Evolutionary conservation across 2,888 invertebrate species (phyloP), one percentile per base, ranked within the genome.

Genomic region (Xylota sylvarum): DNA sequence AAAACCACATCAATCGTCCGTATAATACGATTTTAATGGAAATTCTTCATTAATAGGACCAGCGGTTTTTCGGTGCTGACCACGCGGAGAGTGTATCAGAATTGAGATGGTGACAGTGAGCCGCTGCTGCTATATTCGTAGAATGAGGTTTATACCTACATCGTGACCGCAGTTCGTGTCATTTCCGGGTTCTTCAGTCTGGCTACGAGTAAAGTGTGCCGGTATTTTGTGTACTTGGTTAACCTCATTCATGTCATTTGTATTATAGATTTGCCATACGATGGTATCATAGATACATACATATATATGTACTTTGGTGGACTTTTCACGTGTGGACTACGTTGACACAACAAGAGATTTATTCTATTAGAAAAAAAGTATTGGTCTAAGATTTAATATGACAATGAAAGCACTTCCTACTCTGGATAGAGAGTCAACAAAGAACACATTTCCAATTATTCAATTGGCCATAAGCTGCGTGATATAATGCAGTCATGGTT

Each of bases 1-100:
- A 48, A 80, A 86, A 77, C 85, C 85, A 77, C 85, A 86, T 86
- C 85, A 86, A 86, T 81, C 81, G 81, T 70, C 72, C 32, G 81
- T 67, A 72, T 67, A 86, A 76, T 81, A 77, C 64, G 77, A 64
- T 81, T 86, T 86, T 77, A 86, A 86, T 86, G 80, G 81, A 86
- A 86, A 81, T 81, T 80, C 80, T 81, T 76, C 50, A 72, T 77
- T 81, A 81, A 81, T 64, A 72, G 80, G 46, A 72, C 50, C 40
- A 17, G 85, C 60, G 85, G 85, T 80, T 85, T 79, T 72, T 65
- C 58, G 52, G 19, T 81, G 32, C 30, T 55, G 46, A 65, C 76
- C 72, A 40, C 67, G 62, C 40, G 50, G 43, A 37, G 65, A 73
- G 40, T 30, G 67, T 43, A 46, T 60, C 32, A n/a, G 35, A 70